Evolutionary conservation across 2,888 invertebrate species (phyloP), one percentile per base, ranked within the genome.

Genomic region (Venustoraphidia nigricollis): DNA sequence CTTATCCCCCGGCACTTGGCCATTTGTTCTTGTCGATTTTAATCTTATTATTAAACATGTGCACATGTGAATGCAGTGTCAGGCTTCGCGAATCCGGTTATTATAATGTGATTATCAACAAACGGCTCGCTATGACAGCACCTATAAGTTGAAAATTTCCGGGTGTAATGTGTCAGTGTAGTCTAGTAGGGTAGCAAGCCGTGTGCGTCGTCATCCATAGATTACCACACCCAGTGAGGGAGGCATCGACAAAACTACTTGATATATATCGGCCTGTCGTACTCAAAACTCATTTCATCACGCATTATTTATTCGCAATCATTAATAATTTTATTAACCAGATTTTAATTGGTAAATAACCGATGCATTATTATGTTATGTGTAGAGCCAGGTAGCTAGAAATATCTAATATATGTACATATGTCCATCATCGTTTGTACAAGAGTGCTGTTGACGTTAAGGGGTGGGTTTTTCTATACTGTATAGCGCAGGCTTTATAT

Each of bases 21-120:
- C 70, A 71, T 71, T 69, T 69, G 68, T 71, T 71, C 70, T 72
- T 70, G 71, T 71, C 71, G 72, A 71, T 73, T 75, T 75, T 76
- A 77, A 77, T 77, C 76, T 75, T 72, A 74, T 77, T 77, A 76
- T 70, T 75, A 72, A 70, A 75, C 75, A 76, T 75, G 75, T 75
- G 76, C 73, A 69, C 69, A 65, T 60, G 70, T 67, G 14, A 14
- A 44, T 70, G 71, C 71, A 69, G 27, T 27, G 71, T 72, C 73
- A 72, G 79, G 79, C 80, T 81, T 82, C 81, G 73, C 71, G 75
- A 81, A 82, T 82, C 81, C 79, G 76, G 77, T 82, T 82, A 81
- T 72, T 72, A 73, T 82, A 82, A 82, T 76, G 73, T 74, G 80
- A 81, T 82, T 80, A 76, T 48, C 41, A 38, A 46, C 44, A 47